These are phyloP conservation scores for Standfussiana lucernea DNA, from an alignment of 2,888 invertebrate genomes.

Conservation along the genomic window DNA sequence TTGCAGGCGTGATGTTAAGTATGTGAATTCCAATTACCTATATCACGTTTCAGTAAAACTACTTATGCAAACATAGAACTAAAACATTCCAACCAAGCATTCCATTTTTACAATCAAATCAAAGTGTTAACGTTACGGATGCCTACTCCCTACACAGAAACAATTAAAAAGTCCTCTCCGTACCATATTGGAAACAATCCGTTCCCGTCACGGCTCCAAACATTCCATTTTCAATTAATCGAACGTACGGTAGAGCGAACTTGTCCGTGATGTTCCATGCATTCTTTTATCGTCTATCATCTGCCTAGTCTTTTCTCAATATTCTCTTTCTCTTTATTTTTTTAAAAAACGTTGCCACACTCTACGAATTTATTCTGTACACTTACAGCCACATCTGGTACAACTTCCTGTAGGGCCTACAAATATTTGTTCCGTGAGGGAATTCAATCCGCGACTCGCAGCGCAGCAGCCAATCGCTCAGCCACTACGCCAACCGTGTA, in stretches of 20 bases:
- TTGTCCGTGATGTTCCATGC: constrained; percentile 3
- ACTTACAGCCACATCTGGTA: too few species aligned
- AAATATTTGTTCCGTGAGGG: too few species aligned
- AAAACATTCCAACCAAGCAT: constrained; percentile 25
- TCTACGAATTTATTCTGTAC: background rate
- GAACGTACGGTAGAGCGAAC: constrained; percentile 20
- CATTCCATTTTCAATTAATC: constrained; percentile 67
- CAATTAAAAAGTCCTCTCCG: constrained; percentile 46
- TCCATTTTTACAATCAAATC: constrained; percentile 49
- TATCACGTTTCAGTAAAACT: background rate
- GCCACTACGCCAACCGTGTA: too few species aligned
- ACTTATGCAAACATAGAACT: background rate
- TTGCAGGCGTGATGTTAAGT: background rate
- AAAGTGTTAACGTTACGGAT: constrained; percentile 28
- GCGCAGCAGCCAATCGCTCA: too few species aligned
- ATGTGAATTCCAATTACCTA: background rate
- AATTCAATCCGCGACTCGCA: too few species aligned
- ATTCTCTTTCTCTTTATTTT: background rate
- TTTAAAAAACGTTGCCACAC: background rate
- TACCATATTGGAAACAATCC: constrained; percentile 48
- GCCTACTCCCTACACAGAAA: constrained; percentile 27
- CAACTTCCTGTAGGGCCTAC: too few species aligned
- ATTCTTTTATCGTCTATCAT: background rate
- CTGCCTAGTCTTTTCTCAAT: background rate
- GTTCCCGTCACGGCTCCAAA: constrained; percentile 45